phyloP scores from a whole-genome alignment of 1,140 invertebrate genomes.

The Artemia franciscana region DNA sequence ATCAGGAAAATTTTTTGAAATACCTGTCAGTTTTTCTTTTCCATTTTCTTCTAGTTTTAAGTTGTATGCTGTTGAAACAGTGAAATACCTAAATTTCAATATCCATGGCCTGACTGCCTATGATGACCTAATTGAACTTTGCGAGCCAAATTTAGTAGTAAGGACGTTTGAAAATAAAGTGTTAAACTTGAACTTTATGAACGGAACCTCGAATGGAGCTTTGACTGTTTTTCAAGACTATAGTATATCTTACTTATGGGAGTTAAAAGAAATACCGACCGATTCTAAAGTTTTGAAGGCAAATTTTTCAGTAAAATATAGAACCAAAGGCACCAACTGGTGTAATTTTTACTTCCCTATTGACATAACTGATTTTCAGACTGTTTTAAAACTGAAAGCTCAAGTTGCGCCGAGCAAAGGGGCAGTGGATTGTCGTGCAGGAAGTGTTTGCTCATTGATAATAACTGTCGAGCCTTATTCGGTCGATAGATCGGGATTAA shows the following conservation, averaged over 20 bases:
- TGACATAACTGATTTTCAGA: conserved; percentile 37
- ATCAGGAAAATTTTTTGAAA: background rate
- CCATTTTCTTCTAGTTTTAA: conserved; percentile 52
- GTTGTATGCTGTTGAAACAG: conserved; percentile 50
- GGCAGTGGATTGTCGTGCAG: conserved; percentile 61
- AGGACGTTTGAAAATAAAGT: conserved; percentile 28
- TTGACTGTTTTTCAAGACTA: conserved; percentile 34
- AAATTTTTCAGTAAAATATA: conserved; percentile 40
- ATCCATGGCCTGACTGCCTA: conserved; percentile 37
- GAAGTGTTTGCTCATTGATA: conserved; percentile 60
- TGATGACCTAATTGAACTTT: conserved; percentile 26
- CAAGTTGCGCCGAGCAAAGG: conserved; percentile 55
- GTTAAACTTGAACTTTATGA: conserved; percentile 28
- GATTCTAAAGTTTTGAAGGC: conserved; percentile 25
- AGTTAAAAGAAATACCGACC: conserved; percentile 27
- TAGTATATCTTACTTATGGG: conserved; percentile 58
- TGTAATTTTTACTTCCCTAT: conserved; percentile 27
- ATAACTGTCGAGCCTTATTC: conserved; percentile 35
- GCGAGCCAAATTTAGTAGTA: conserved; percentile 29
- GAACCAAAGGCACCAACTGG: conserved; percentile 24
- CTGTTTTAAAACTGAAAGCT: conserved; percentile 55
- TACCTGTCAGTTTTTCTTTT: conserved; percentile 32
- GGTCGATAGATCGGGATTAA: conserved; percentile 13
- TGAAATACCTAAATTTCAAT: conserved; percentile 54
- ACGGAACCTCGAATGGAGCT: background rate